Percentiles rank a stretch among this genome's conserved stretches.
These are phyloP conservation scores for Chrysomela aeneicollis DNA, from an alignment of 2,888 invertebrate genomes.

Conservation along the genomic window DNA sequence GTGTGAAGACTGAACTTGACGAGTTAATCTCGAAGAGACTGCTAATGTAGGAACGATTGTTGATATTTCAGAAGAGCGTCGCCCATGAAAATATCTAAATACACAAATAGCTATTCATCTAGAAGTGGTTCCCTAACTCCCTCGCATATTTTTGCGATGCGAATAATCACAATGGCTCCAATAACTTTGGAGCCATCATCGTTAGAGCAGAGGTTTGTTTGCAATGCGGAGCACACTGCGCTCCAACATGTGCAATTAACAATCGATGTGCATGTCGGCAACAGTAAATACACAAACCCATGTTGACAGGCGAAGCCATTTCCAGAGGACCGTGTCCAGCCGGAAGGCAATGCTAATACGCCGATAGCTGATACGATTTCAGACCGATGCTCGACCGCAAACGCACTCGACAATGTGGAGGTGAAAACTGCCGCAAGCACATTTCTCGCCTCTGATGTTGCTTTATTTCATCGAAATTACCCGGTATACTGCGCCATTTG, in stretches of 20 bases:
- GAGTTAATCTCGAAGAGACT: too few relatives aligned
- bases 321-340: not conserved
- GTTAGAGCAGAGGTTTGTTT: not conserved
- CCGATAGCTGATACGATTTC: not conserved
- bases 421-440: slow-evolving; percentile 45
- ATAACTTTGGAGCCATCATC: not conserved
- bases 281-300: not conserved
- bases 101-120: too few relatives aligned
- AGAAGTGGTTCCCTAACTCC: too few relatives aligned
- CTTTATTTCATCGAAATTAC: not conserved
- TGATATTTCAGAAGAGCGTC: too few relatives aligned
- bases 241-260: slow-evolving; percentile 3
- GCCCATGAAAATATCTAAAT: too few relatives aligned
- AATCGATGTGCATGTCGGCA: not conserved
- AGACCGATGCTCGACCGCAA: slow-evolving; percentile 38
- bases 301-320: not conserved
- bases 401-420: slow-evolving; percentile 47
- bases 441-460: slow-evolving; percentile 37
- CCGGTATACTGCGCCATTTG: not conserved
- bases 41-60: too few relatives aligned
- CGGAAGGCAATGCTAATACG: not conserved
- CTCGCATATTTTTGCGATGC: too few relatives aligned
- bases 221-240: not conserved
- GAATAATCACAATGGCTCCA: not conserved
- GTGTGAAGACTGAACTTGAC: too few relatives aligned